A percentile compares a stretch with the other conserved stretches of the same genome.
phyloP scores from a whole-genome alignment of 2,113 vertebrate species.

The Myotis brandtii region DNA sequence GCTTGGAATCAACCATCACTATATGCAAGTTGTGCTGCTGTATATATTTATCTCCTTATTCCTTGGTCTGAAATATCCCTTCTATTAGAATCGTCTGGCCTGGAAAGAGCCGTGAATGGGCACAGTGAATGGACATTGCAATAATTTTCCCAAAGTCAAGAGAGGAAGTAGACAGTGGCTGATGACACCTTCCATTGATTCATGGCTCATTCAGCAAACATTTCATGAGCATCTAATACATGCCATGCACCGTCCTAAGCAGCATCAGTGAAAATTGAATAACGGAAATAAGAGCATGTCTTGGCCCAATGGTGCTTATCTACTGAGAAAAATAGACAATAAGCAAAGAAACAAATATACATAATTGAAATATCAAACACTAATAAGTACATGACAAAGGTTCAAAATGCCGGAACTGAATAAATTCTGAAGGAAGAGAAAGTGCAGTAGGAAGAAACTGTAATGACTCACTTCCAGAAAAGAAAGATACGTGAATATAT shows the following conservation, averaged over 20 bases:
- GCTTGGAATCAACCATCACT: not conserved
- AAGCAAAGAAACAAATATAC: not conserved
- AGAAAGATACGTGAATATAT: not conserved
- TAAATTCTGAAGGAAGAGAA: slow-evolving; percentile 43
- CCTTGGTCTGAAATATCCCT: not conserved
- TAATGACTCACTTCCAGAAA: slow-evolving; percentile 51
- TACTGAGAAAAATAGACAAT: not conserved
- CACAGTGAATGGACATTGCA: not conserved
- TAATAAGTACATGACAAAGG: not conserved
- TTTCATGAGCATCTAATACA: not conserved
- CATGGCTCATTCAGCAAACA: not conserved
- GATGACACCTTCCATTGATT: not conserved
- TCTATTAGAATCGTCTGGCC: not conserved
- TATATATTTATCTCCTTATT: not conserved
- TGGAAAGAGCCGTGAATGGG: not conserved
- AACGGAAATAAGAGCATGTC: not conserved
- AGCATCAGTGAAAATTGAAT: not conserved
- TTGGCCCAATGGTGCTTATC: not conserved
- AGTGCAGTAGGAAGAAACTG: slow-evolving; percentile 9
- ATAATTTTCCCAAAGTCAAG: not conserved
- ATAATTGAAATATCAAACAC: not conserved
- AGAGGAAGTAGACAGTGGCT: not conserved
- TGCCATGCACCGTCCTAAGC: not conserved
- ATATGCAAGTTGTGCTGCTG: not conserved
- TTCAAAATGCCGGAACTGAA: not conserved